Evolutionary conservation across 1,140 invertebrate species (phyloP), one percentile per base, ranked within the genome.

Genomic region (Drosophila oshimai): DNA sequence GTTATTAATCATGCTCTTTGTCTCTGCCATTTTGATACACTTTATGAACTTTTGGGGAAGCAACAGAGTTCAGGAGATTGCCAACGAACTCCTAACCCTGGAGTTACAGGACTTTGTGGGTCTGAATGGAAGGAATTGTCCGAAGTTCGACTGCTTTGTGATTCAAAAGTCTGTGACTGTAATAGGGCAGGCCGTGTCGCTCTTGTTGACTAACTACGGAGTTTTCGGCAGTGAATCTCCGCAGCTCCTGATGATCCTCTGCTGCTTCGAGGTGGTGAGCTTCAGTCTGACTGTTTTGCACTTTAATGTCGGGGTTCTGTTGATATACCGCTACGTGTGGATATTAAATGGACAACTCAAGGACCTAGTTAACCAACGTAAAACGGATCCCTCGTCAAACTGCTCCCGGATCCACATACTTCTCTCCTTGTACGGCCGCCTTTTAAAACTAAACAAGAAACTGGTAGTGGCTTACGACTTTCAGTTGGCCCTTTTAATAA

Each of bases 281-380:
- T 5, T 28, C 2, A 13, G 44, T 3, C n/a, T 71, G 3, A 13
- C 34, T 7, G n/a, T 54, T 2, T 53, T 65, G 54, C 79, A 77
- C 2, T 76, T 55, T 20, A 45, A 60, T 17, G 2, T 73, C 12
- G 46, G 26, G 1, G 12, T 76, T 0, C 24, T 76, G 0, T 22
- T 24, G 1, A 61, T 76, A 9, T 81, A 81, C 22, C 60, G 78
- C 2, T 50, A 37, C 13, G 15, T 81, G 1, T 76, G 77, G 72
- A 12, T 64, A 0, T 37, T 81, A 1, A 81, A 81, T 18, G 28
- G 33, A 9, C 10, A 81, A 4, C 47, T 81, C 2, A 5, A 42
- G 1, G 12, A 20, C 1, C 3, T 75, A 0, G 36, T 34, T 1
- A 49, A 62, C 34, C 10, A 12, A 0, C 4, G 20, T 0, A 37